Conservation (phyloP, 30 jellyfish, hydroid and myxozoan species). For the Turritopsis rubra region DNA sequence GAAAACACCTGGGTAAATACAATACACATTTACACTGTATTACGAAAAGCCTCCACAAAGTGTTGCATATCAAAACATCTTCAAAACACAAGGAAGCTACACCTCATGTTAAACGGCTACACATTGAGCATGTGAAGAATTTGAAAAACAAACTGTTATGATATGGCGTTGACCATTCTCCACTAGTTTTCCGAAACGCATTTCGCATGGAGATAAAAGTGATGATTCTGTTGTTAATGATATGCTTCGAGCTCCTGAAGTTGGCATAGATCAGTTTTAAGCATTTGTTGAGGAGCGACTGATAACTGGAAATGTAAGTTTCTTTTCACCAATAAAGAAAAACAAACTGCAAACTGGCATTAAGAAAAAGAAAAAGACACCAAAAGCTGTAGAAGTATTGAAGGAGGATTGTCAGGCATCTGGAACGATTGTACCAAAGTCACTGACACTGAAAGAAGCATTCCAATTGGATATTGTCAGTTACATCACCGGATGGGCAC, state of each 20-base stretch:
- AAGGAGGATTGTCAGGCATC: background rate
- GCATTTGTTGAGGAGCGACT: slow-evolving; percentile 1
- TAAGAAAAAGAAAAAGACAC: slow-evolving; percentile 6
- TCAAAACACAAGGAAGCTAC: slow-evolving; percentile 30
- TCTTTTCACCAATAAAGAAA: slow-evolving; percentile 2
- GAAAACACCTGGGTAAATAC: slow-evolving; percentile 6
- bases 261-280: background rate
- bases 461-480: background rate
- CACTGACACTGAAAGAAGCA: background rate
- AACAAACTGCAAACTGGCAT: slow-evolving; percentile 2
- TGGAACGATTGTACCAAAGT: background rate
- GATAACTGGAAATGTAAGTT: background rate
- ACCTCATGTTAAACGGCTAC: slow-evolving; percentile 14
- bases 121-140: background rate
- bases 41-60: background rate
- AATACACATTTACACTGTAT: background rate
- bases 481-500: background rate
- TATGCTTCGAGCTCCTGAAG: background rate
- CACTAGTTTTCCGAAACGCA: background rate
- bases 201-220: background rate
- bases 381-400: slow-evolving; percentile 4
- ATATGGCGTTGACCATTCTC: background rate
- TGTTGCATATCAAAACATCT: background rate
- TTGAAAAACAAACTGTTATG: background rate
- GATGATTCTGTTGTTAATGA: background rate